Evolutionary conservation across 2,888 invertebrate genomes (phyloP), one percentile per base, ranked within the genome.

Genomic region (Zele albiditarsus): DNA sequence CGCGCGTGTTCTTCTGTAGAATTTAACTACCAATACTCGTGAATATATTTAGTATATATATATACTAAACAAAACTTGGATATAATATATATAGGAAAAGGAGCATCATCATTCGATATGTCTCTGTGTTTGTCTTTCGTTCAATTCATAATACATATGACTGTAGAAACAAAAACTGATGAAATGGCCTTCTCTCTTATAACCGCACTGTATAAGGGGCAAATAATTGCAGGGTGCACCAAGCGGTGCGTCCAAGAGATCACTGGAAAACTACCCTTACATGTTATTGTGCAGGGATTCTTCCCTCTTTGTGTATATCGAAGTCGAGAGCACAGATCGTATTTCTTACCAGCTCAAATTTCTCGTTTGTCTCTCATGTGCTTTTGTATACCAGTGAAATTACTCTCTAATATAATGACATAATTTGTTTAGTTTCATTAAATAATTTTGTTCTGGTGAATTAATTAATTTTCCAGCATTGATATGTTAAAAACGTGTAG

Each of bases 141-240:
- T 72, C 72, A 77, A 70, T 69, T 31, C 14, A 74, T 16, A 60
- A 60, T 49, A 66, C 31, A 57, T 57, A 67, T 73, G 58, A 67
- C 38, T 74, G 65, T 73, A 76, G 78, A 80, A 80, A 80, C 79
- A 80, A 80, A 77, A 78, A 79, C 76, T 65, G 49, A 31, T 31
- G 20, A 75, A 76, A 77, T 74, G 73, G 76, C 49, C 75, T 57
- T 69, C 75, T 68, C 46, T 71, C 66, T 49, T 28, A 62, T n/a
- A 28, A 31, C 67, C 31, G 63, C 58, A 58, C 73, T 71, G 75
- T 68, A 16, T 23, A n/a, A n/a, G 63, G 65, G 73, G 70, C 68
- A 76, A 75, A 78, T 82, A 82, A 83, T 83, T 83, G 79, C 80
- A 79, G 82, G 81, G 78, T 81, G 78, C 75, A 76, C 70, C 69